These are phyloP conservation scores for Oceanodroma leucorhoa DNA, from an alignment of 2,797 vertebrate species.

Conservation along the genomic window DNA sequence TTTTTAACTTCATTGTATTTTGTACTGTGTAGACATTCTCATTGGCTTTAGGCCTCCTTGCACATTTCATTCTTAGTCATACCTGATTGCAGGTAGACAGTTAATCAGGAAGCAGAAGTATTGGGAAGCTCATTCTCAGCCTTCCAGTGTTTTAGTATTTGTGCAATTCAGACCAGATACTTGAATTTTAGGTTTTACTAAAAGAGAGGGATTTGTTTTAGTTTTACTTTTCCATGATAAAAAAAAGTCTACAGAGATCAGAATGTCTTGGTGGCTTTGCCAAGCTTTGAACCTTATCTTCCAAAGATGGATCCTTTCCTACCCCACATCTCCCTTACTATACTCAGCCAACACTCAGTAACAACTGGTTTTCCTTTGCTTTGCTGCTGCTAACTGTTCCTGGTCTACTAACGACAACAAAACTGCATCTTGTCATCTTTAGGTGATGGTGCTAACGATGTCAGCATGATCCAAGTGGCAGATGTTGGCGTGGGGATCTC, in stretches of 20 bases:
- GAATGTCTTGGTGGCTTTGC: not conserved
- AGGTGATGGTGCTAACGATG: slow-evolving; percentile 98
- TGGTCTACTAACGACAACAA: not conserved
- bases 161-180: not conserved
- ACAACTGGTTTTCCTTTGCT: slow-evolving; percentile 10
- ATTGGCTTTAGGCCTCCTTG: not conserved
- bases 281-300: not conserved
- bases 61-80: not conserved
- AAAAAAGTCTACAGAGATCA: not conserved
- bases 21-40: not conserved
- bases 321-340: not conserved
- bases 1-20: not conserved
- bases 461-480: slow-evolving; percentile 99
- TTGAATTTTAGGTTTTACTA: not conserved
- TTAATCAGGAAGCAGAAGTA: not conserved
- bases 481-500: slow-evolving; percentile 98
- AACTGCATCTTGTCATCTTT: slow-evolving; percentile 52
- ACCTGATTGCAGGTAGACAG: not conserved
- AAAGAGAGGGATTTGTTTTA: not conserved
- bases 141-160: not conserved
- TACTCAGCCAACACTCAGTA: not conserved
- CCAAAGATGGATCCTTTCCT: not conserved
- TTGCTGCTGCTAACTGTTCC: slow-evolving; percentile 44
- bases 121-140: not conserved
- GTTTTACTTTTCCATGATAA: not conserved